These are phyloP conservation scores for Euphydryas editha DNA, from an alignment of 2,888 invertebrate species.

Conservation along the genomic window DNA sequence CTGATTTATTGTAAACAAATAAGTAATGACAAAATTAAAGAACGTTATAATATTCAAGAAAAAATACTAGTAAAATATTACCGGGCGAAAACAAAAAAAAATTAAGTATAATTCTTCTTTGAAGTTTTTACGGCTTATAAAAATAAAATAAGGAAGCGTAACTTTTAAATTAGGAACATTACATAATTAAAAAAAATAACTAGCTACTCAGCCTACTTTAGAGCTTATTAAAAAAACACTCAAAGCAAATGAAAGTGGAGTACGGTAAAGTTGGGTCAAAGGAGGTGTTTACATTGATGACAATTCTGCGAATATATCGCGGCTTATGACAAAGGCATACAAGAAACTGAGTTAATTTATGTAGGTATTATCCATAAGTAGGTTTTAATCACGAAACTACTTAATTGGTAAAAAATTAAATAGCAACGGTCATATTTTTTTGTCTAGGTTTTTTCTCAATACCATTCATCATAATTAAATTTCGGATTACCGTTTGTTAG, in stretches of 20 bases:
- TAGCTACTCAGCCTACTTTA: neutral
- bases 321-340: neutral
- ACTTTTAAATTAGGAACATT: neutral
- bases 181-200: neutral
- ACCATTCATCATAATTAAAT: too few species aligned
- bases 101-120: too few species aligned
- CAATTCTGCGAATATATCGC: constrained; percentile 19
- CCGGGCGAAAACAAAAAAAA: too few species aligned
- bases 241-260: constrained; percentile 12
- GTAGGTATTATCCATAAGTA: neutral
- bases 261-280: constrained; percentile 28
- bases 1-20: too few species aligned
- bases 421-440: too few species aligned
- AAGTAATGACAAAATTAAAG: too few species aligned
- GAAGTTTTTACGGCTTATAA: neutral
- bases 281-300: constrained; percentile 30
- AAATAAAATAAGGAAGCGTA: neutral
- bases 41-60: too few species aligned
- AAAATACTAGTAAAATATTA: too few species aligned
- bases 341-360: neutral
- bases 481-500: too few species aligned
- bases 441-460: too few species aligned
- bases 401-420: too few species aligned
- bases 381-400: too few species aligned
- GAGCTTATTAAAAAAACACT: constrained; percentile 4